phyloP scores from a whole-genome alignment of 2,888 invertebrate genomes.

The Limnephilus lunatus region DNA sequence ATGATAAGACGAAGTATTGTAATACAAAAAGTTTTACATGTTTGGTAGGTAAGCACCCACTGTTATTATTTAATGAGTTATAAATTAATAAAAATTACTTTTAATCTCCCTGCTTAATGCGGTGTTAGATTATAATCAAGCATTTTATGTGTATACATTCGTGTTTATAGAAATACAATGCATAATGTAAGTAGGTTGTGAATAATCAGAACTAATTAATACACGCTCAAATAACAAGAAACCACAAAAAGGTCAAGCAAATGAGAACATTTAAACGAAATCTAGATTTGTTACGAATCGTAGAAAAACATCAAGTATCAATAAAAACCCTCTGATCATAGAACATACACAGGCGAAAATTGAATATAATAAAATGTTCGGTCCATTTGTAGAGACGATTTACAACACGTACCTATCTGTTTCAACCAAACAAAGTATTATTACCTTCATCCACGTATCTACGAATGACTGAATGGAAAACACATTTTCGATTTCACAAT shows the following conservation, averaged over 20 bases:
- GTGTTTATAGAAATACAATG: not conserved
- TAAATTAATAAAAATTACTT: not conserved
- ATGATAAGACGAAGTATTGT: too few species aligned
- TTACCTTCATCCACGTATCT: not conserved
- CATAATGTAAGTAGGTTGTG: not conserved
- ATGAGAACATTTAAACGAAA: too few species aligned
- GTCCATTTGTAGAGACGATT: not conserved
- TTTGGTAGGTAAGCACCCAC: too few species aligned
- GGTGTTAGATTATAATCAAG: not conserved
- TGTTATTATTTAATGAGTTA: not conserved
- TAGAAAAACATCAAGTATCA: too few species aligned
- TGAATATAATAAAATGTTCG: too few species aligned
- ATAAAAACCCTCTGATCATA: too few species aligned
- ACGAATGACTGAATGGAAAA: not conserved
- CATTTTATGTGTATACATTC: not conserved
- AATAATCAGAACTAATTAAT: not conserved
- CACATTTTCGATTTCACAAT: not conserved
- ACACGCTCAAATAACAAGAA: not conserved
- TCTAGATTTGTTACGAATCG: too few species aligned
- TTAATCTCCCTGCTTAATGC: not conserved
- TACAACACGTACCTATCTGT: not conserved
- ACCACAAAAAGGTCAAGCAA: not conserved
- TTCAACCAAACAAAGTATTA: not conserved
- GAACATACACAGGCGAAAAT: too few species aligned
- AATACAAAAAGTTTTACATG: too few species aligned